A percentile compares a stretch with the other conserved stretches of the same genome.
These are phyloP conservation scores for Synergus umbraculus DNA, from an alignment of 2,888 invertebrate species.

Conservation along the genomic window DNA sequence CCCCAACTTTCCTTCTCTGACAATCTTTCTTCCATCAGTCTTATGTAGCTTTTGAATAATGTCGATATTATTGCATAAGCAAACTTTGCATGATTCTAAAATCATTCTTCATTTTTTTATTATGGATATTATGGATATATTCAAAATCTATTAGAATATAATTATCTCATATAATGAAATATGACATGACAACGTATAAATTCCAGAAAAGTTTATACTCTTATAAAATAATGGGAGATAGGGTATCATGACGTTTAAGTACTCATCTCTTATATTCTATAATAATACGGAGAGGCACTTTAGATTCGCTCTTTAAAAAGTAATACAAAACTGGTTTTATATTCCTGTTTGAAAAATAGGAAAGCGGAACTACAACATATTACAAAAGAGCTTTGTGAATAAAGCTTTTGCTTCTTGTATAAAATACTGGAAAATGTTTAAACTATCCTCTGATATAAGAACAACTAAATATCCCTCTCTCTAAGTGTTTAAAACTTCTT, in stretches of 20 bases:
- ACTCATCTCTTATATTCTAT: constrained; percentile 9
- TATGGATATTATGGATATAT: not conserved
- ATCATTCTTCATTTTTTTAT: constrained; percentile 12
- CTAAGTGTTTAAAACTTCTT: not conserved
- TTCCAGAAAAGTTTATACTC: not conserved
- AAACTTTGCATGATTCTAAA: not conserved
- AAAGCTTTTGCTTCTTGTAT: constrained; percentile 7
- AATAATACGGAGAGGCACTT: not conserved
- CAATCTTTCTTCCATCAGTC: constrained; percentile 35
- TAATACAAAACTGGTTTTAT: constrained; percentile 28
- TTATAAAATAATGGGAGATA: constrained; percentile 3
- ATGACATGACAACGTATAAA: not conserved
- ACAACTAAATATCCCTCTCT: not conserved
- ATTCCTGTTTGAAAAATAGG: constrained; percentile 21
- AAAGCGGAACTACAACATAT: constrained; percentile 19
- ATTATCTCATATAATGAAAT: not conserved
- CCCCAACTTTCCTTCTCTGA: constrained; percentile 40
- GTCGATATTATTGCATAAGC: not conserved
- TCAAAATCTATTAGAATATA: not conserved
- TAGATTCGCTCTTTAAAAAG: constrained; percentile 22
- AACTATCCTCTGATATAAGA: not conserved
- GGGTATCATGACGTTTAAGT: not conserved
- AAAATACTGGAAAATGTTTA: constrained; percentile 7
- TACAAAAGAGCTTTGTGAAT: constrained; percentile 25
- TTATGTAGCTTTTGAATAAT: constrained; percentile 15